phyloP scores from a whole-genome alignment of 2,113 vertebrate genomes.

The Dipodomys stephensi region DNA sequence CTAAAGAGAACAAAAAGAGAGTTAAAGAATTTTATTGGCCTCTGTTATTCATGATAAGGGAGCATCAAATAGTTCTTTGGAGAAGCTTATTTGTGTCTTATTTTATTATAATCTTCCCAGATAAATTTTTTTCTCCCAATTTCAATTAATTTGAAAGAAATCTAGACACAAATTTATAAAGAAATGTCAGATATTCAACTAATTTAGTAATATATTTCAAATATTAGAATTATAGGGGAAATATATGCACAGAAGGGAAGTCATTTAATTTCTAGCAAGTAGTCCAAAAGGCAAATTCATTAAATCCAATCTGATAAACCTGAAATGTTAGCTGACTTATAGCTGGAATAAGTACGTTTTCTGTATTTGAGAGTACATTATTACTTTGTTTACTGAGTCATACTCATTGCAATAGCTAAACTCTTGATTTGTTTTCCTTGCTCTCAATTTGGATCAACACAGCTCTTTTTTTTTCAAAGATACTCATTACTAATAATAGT shows the following conservation, averaged over 20 bases:
- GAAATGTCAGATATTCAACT: conserved; percentile 52
- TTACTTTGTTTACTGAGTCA: conserved; percentile 20
- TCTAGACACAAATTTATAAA: conserved; percentile 46
- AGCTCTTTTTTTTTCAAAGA: neutral
- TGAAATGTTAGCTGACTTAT: conserved; percentile 50
- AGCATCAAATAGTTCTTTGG: conserved; percentile 15
- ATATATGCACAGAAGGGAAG: conserved; percentile 42
- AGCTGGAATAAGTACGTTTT: neutral
- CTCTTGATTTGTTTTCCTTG: neutral
- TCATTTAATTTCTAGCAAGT: conserved; percentile 64
- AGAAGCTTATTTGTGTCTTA: conserved; percentile 63
- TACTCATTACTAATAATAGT: neutral
- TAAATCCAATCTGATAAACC: conserved; percentile 56
- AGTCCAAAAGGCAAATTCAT: conserved; percentile 56
- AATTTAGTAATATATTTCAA: conserved; percentile 72
- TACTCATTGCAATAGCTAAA: conserved; percentile 29
- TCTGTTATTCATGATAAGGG: conserved; percentile 26
- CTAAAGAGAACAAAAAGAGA: neutral
- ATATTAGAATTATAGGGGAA: conserved; percentile 56
- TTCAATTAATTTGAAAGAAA: conserved; percentile 72
- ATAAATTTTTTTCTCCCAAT: conserved; percentile 54
- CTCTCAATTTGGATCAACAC: neutral
- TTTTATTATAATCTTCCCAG: conserved; percentile 44
- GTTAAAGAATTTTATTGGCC: neutral
- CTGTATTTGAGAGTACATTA: neutral